These are phyloP conservation scores for Mycteria americana DNA, from an alignment of 2,797 vertebrate genomes.

Conservation along the genomic window DNA sequence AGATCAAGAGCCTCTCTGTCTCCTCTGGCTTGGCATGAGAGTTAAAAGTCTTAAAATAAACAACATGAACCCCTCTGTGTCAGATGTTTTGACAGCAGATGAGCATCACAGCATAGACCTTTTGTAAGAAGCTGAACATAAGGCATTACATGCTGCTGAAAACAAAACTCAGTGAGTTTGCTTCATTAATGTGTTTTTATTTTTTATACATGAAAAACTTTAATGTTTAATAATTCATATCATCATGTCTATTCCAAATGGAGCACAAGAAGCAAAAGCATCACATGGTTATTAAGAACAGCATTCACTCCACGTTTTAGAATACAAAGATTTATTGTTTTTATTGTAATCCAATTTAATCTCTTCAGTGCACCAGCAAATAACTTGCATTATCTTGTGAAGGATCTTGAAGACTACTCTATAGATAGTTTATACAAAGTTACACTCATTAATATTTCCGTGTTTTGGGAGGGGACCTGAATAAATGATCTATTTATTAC, in stretches of 20 bases:
- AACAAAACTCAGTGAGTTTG: not conserved
- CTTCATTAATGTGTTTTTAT: not conserved
- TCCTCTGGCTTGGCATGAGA: not conserved
- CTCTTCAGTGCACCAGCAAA: constrained; percentile 34
- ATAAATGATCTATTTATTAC: not conserved
- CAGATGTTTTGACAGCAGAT: not conserved
- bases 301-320: not conserved
- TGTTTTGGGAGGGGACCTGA: not conserved
- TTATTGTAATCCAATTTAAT: constrained; percentile 13
- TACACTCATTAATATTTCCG: not conserved
- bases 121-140: not conserved
- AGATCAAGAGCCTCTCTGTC: not conserved
- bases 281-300: not conserved
- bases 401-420: not conserved
- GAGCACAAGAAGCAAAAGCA: not conserved
- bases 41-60: not conserved
- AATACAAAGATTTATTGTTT: constrained; percentile 21
- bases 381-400: not conserved
- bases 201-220: not conserved
- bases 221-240: not conserved
- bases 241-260: not conserved
- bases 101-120: not conserved
- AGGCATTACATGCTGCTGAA: not conserved
- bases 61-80: not conserved
- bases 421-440: not conserved